These are phyloP conservation scores for Drosophila saltans DNA, from an alignment of 1,140 invertebrate species.

Conservation along the genomic window DNA sequence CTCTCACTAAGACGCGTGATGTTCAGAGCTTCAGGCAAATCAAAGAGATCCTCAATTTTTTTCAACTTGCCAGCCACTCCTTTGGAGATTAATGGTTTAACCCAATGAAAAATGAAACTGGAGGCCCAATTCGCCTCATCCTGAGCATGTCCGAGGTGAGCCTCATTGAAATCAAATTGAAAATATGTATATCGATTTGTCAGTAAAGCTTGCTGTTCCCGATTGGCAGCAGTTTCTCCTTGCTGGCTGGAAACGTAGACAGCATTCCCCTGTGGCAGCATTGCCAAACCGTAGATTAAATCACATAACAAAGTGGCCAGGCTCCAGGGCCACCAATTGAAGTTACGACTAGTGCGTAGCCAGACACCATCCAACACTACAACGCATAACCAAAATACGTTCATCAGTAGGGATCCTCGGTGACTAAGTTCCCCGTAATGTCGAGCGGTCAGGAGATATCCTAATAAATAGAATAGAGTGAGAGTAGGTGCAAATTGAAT, in stretches of 20 bases:
- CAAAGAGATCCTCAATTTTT: slow-evolving; percentile 92
- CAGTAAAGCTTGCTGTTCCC: slow-evolving; percentile 86
- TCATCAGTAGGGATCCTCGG: slow-evolving; percentile 88
- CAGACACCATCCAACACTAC: slow-evolving; percentile 86
- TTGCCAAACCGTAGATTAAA: slow-evolving; percentile 86
- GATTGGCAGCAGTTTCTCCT: neutral
- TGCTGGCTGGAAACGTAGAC: slow-evolving; percentile 26
- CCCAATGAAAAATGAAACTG: slow-evolving; percentile 93
- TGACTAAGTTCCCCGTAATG: slow-evolving; percentile 86
- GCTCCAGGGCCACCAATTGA: slow-evolving; percentile 83
- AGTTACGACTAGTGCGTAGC: slow-evolving; percentile 84
- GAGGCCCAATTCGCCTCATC: slow-evolving; percentile 89
- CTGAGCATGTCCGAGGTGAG: slow-evolving; percentile 91
- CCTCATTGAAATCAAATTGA: slow-evolving; percentile 84
- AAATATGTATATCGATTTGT: slow-evolving; percentile 76
- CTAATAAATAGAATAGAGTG: slow-evolving; percentile 29
- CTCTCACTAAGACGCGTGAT: slow-evolving; percentile 66
- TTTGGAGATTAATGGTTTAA: slow-evolving; percentile 92
- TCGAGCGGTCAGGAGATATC: slow-evolving; percentile 88
- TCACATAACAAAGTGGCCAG: slow-evolving; percentile 85
- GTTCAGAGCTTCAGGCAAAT: slow-evolving; percentile 87
- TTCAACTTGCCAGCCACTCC: slow-evolving; percentile 89
- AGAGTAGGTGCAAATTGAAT: neutral
- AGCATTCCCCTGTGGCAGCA: slow-evolving; percentile 85
- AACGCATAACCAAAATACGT: slow-evolving; percentile 87